phyloP scores from a whole-genome alignment of 2,888 invertebrate genomes.

The Deilephila elpenor region DNA sequence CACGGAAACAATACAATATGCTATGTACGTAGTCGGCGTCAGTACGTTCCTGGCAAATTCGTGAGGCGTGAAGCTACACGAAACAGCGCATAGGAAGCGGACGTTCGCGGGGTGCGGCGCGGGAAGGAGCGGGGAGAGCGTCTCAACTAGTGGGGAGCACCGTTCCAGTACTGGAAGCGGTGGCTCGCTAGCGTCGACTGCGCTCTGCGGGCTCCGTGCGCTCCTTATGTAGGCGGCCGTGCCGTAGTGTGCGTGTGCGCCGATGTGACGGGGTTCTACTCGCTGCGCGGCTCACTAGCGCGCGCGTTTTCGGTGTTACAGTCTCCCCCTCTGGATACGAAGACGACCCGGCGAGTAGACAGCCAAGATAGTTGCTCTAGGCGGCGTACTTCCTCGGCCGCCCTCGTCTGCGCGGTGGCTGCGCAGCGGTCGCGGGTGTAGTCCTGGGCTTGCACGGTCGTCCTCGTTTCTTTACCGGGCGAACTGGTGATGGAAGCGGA shows the following conservation, averaged over 20 bases:
- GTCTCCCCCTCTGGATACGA: conserved; percentile 9
- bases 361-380: background rate
- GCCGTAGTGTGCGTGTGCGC: too few species aligned
- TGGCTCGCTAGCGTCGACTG: too few species aligned
- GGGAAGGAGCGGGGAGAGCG: background rate
- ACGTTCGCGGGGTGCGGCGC: background rate
- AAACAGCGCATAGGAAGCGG: too few species aligned
- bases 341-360: conserved; percentile 2
- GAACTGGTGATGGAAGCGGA: background rate
- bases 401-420: background rate
- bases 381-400: background rate
- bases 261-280: too few species aligned
- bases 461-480: background rate
- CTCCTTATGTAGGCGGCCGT: too few species aligned
- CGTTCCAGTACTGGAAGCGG: too few species aligned
- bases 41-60: too few species aligned
- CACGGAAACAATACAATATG: too few species aligned
- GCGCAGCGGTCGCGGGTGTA: background rate
- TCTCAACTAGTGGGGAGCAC: too few species aligned
- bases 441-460: background rate
- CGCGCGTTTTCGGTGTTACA: background rate
- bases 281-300: background rate
- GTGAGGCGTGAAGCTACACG: too few species aligned
- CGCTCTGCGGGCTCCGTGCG: too few species aligned
- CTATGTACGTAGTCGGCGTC: too few species aligned